Base-by-base conservation (phyloP, 2,797 vertebrate species). In the Notolepis coatsorum region DNA sequence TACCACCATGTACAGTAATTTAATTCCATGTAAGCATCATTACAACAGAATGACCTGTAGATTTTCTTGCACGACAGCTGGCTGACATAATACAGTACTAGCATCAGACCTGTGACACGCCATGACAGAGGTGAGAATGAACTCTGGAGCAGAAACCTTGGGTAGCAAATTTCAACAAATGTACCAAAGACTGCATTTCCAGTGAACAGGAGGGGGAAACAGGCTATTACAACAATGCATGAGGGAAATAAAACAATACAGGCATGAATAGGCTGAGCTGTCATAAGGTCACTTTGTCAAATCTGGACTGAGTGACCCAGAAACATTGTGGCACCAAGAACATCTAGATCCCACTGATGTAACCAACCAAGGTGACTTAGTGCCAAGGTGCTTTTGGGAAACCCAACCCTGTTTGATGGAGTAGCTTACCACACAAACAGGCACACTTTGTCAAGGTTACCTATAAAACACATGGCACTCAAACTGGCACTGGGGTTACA, bases 271-370 rank as follows among this genome's bases (percentile, higher is more conserved):
- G 83, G 79, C 77, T 77, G 80, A 84, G 77, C 65, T 83, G 84
- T 86, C 75, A 83, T 90, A 90, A 90, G 90, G 88, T 87, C 88
- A 91, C 90, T 90, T n/a, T 91, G 52, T 87, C 84, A 90, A 84
- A 88, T 73, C 78, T 51, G 73, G 76, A 71, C 75, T 73, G 59
- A 64, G 72, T 79, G 83, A 75, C 55, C 68, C 65, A 68, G 62
- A 56, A 82, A 80, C 79, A 70, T 41, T n/a, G 15, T 56, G 17
- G 5, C 9, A 18, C 8, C 10, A 33, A 0, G 1, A 25, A 61
- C 21, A 52, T 70, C 46, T 60, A 68, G 73, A n/a, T n/a, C 79
- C 58, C 55, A 35, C 67, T 66, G 37, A 76, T 57, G 76, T 65
- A n/a, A n/a, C 73, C 67, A 61, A 70, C n/a, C n/a, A n/a, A n/a